Percentiles rank a stretch among this genome's conserved stretches.
Conservation (phyloP, 2,888 invertebrate species). For the Thalpophila matura region DNA sequence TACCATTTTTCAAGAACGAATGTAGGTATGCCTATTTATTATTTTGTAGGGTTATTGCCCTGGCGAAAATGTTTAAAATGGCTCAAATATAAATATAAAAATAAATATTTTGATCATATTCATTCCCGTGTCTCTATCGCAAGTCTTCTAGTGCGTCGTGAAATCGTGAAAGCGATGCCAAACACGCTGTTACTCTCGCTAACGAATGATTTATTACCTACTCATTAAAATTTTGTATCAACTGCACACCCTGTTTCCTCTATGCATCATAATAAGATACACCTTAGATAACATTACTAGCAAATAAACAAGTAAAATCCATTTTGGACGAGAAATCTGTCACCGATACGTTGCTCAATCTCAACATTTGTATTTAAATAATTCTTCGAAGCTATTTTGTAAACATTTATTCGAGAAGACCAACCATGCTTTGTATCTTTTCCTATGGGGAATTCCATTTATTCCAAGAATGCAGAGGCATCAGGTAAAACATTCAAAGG, state of each 20-base stretch:
- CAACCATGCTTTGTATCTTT: neutral
- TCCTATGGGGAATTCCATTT: conserved; percentile 37
- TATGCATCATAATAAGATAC: neutral
- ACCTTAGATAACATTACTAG: neutral
- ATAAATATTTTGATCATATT: conserved; percentile 24
- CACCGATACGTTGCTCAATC: neutral
- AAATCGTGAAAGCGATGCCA: conserved; percentile 64
- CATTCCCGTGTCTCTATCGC: conserved; percentile 14
- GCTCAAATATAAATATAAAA: conserved; percentile 4
- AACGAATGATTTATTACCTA: conserved; percentile 51
- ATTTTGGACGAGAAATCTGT: neutral
- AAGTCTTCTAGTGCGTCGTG: conserved; percentile 36
- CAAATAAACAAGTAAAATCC: neutral
- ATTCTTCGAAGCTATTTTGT: conserved; percentile 24
- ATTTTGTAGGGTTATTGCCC: conserved; percentile 24
- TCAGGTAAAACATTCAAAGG: conserved; percentile 54
- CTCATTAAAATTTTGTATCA: conserved; percentile 38
- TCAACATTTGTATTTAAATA: neutral
- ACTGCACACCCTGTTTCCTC: neutral
- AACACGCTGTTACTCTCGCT: conserved; percentile 29
- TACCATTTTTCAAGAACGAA: conserved; percentile 28
- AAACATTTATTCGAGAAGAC: conserved; percentile 9
- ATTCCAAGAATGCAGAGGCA: conserved; percentile 51
- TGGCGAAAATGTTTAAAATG: conserved; percentile 10
- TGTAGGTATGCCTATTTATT: conserved; percentile 17